phyloP scores from a whole-genome alignment of 1,140 invertebrate species.

The Dendrolimus punctatus region DNA sequence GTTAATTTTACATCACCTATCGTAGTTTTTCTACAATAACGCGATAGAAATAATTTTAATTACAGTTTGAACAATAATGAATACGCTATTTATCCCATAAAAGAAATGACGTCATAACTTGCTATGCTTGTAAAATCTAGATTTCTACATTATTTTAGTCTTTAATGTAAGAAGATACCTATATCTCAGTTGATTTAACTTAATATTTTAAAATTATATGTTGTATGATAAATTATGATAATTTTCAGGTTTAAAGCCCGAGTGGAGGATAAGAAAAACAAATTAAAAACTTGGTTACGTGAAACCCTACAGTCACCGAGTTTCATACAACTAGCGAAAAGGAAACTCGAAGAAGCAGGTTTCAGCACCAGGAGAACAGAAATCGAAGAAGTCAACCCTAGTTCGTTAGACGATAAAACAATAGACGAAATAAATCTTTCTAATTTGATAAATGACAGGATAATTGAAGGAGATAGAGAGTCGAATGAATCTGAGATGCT shows the following conservation, averaged over 20 bases:
- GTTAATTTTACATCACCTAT: no score
- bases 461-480: conserved; percentile 25
- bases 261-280: conserved; percentile 57
- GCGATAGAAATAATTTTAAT: no score
- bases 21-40: no score
- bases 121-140: no score
- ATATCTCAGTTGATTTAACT: no score
- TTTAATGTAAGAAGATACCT: no score
- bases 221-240: conserved; percentile 3
- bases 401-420: conserved; percentile 30
- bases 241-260: conserved; percentile 48
- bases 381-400: conserved; percentile 14
- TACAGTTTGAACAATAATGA: no score
- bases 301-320: conserved; percentile 46
- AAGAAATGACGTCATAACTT: no score
- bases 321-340: conserved; percentile 50
- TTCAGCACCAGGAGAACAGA: conserved; percentile 24
- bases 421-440: conserved; percentile 44
- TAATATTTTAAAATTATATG: not conserved
- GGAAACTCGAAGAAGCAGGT: conserved; percentile 41
- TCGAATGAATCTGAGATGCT: conserved; percentile 38
- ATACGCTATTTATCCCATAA: no score
- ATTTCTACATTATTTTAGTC: no score
- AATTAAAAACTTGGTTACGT: conserved; percentile 56
- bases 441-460: conserved; percentile 28